Percentiles rank a stretch among this genome's conserved stretches.
These are phyloP conservation scores for Holacanthella duospinosa DNA, from an alignment of 2,888 invertebrate genomes.

Conservation along the genomic window DNA sequence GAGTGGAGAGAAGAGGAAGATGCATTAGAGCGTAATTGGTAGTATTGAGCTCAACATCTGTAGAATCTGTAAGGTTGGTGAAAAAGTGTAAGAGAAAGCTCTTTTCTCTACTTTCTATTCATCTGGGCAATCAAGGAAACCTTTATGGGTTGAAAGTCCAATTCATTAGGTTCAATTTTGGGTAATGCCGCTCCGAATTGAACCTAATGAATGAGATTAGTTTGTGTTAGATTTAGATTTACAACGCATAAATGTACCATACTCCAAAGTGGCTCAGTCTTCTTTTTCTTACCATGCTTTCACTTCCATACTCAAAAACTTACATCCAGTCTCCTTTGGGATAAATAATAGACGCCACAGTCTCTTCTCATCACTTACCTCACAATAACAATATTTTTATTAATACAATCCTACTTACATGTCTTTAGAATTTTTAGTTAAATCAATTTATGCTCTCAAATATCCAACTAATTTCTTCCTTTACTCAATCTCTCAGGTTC, in stretches of 20 bases:
- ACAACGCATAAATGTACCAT: slow-evolving; percentile 26
- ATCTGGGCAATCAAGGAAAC: slow-evolving; percentile 38
- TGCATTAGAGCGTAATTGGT: not conserved
- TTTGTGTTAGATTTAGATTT: slow-evolving; percentile 39
- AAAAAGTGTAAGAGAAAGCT: not conserved
- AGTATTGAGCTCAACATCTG: not conserved
- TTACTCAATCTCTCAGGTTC: no score
- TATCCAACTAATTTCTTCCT: no score
- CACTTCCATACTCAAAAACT: not conserved
- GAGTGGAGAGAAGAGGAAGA: not conserved
- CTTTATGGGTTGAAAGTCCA: slow-evolving; percentile 38
- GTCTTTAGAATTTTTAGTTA: no score
- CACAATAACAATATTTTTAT: no score
- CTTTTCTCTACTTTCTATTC: slow-evolving; percentile 30
- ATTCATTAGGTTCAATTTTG: slow-evolving; percentile 39
- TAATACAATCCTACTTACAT: no score
- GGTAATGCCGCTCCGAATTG: slow-evolving; percentile 38
- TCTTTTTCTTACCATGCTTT: not conserved
- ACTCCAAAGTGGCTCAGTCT: not conserved
- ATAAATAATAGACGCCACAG: no score
- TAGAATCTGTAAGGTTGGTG: no score
- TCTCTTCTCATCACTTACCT: not conserved
- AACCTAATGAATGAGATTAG: slow-evolving; percentile 39
- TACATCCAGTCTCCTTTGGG: not conserved
- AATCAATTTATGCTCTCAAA: no score